phyloP scores from a whole-genome alignment of 2,797 vertebrate species.

The Paratrypauchen microcephalus region DNA sequence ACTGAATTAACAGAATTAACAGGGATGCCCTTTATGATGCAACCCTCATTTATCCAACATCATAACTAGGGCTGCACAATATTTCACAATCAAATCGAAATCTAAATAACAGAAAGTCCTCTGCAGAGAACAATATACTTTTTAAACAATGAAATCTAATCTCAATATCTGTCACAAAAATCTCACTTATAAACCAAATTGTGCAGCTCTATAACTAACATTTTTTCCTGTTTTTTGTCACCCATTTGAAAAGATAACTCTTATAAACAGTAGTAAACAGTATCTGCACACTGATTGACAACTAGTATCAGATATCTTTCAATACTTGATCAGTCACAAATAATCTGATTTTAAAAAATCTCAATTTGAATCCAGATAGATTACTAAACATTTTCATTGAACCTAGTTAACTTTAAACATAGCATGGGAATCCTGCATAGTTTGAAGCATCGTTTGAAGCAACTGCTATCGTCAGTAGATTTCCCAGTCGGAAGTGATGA shows the following conservation, averaged over 20 bases:
- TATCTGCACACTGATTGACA: no score
- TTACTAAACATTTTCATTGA: not conserved
- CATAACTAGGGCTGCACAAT: not conserved
- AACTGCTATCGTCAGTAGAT: not conserved
- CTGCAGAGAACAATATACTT: no score
- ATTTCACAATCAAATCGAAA: no score
- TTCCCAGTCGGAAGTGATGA: not conserved
- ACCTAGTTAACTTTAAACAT: not conserved
- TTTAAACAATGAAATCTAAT: no score
- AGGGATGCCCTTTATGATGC: not conserved
- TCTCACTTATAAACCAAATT: no score
- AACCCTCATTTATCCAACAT: not conserved
- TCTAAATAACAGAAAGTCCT: no score
- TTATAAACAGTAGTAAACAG: no score
- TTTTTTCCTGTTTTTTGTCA: no score
- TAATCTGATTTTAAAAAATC: not conserved
- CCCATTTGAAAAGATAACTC: no score
- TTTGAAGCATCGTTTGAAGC: not conserved
- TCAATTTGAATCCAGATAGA: not conserved
- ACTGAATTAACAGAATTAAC: not conserved
- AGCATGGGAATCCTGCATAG: not conserved
- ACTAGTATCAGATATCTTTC: no score
- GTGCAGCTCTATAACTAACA: no score
- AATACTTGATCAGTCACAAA: not conserved
- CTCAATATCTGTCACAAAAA: no score